Base-by-base conservation (phyloP, 2,888 invertebrate genomes). In the Tipula lateralis region DNA sequence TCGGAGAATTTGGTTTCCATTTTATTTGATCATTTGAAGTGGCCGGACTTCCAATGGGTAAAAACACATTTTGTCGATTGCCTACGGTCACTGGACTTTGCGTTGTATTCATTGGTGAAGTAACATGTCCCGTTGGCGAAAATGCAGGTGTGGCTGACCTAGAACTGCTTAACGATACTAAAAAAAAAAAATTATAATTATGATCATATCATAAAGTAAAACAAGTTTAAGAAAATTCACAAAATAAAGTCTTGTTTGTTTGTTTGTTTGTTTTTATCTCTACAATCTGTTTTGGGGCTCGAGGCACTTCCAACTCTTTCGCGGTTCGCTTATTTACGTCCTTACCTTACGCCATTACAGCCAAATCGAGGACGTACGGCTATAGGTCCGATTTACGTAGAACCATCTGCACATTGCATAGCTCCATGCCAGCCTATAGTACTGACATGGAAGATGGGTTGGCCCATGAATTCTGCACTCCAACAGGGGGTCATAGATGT, bases 91-190 rank as follows among this genome's bases (percentile, higher is more conserved):
- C 92, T 34, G 93, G 93, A 85, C 94, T 93, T 88, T 94, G 93
- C 85, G 88, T 88, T 91, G 92, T 92, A 87, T 93, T 93, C 87
- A 93, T 91, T 29, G 94, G 93, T 3, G 94, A 94, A 84, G 93
- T 93, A 39, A 93, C 92, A 87, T 93, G 93, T 85, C 93, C 93
- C 85, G 93, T 94, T 85, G 94, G 94, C 84, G 94, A 94, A 89
- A 96, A 97, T 44, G 97, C 96, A 83, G 97, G 97, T 84, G 97
- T 97, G 84, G 96, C 97, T 66, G 98, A 97, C 85, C 97, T 93
- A 16, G 98, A 97, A 89, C 97, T 97, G 87, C 97, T 96, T 87
- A 98, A 91, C 13, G 97, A 98, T 87, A 98, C 97, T 95, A 90
- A 2, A 90, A 89, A 84, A 87, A 86, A 86, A 86, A 83, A 80